Evolutionary conservation across 2,797 vertebrate genomes (phyloP), one percentile per base, ranked within the genome.

Genomic region (Tapera naevia): DNA sequence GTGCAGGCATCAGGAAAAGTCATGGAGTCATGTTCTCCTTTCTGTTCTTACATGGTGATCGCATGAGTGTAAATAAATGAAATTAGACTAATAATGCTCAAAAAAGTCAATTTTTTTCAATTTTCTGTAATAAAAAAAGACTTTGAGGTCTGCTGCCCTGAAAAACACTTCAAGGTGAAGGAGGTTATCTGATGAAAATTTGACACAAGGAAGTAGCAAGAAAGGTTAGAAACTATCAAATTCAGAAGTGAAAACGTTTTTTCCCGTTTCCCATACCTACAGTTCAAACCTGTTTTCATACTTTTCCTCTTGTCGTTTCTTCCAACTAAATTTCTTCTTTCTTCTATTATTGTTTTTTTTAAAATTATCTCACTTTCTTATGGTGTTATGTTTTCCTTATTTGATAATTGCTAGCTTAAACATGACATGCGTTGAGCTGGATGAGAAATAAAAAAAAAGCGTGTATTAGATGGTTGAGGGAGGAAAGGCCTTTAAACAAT

Each of bases 91-190:
- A 35, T 62, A 80, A 73, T 45, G 53, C 30, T 39, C n/a, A 43
- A 69, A 46, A 86, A 84, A 37, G 24, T 50, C 22, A 74, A 74
- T 91, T 93, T 91, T 74, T 72, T 61, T 88, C 46, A 17, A 43
- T 93, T 88, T 93, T 78, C 75, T 86, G 58, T 45, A 39, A 66
- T 54, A 43, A 57, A 80, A 80, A 54, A 80, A 39, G 30, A 5
- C 35, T 88, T 93, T 79, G 81, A 74, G 27, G 16, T 69, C 57
- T 27, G 7, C 24, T 93, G 48, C 57, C 37, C 73, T 89, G 84
- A 82, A 93, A 85, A 89, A 72, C 64, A 61, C 45, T 86, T 94
- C 61, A 94, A 82, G 95, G 65, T 84, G 76, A 92, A 90, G 61
- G 35, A 86, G 71, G 82, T 91, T 64, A 65, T 78, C 69, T 57